Evolutionary conservation across 2,113 vertebrate genomes (phyloP).

Genomic region (Oncorhynchus tshawytscha): DNA sequence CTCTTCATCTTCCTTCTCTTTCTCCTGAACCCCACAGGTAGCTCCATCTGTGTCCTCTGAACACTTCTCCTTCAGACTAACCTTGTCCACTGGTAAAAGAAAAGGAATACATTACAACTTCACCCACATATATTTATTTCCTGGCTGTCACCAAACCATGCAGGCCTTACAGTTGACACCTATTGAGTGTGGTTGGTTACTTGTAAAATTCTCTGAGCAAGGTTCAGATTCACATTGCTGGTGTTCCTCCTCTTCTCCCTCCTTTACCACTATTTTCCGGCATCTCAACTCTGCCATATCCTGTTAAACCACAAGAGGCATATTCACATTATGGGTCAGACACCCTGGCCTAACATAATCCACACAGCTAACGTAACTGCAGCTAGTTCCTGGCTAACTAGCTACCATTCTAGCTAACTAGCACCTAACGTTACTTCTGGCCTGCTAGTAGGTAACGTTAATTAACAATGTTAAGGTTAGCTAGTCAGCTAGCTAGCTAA

Average conservation of each 20-base stretch:
- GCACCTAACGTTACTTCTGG: no score
- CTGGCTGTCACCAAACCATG: neutral
- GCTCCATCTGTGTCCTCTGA: slow-evolving; percentile 7
- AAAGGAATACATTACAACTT: neutral
- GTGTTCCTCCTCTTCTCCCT: slow-evolving; percentile 22
- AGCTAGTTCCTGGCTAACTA: no score
- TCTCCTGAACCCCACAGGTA: neutral
- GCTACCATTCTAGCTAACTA: no score
- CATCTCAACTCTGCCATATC: slow-evolving; percentile 66
- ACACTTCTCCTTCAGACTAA: neutral
- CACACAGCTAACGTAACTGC: no score
- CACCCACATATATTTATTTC: neutral
- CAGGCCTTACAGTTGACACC: slow-evolving; percentile 17
- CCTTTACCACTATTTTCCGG: slow-evolving; percentile 40
- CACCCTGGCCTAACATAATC: no score
- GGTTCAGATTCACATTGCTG: neutral
- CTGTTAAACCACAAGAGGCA: slow-evolving; percentile 6
- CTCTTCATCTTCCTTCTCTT: slow-evolving; percentile 10
- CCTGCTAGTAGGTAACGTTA: no score
- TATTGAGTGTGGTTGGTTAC: slow-evolving; percentile 37
- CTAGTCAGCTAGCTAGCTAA: no score
- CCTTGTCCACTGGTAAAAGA: neutral
- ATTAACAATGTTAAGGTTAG: no score
- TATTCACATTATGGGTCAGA: neutral
- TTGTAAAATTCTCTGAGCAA: neutral